Evolutionary conservation across 2,797 vertebrate genomes (phyloP), one percentile per base, ranked within the genome.

Genomic region (Tympanoctomys barrerae): DNA sequence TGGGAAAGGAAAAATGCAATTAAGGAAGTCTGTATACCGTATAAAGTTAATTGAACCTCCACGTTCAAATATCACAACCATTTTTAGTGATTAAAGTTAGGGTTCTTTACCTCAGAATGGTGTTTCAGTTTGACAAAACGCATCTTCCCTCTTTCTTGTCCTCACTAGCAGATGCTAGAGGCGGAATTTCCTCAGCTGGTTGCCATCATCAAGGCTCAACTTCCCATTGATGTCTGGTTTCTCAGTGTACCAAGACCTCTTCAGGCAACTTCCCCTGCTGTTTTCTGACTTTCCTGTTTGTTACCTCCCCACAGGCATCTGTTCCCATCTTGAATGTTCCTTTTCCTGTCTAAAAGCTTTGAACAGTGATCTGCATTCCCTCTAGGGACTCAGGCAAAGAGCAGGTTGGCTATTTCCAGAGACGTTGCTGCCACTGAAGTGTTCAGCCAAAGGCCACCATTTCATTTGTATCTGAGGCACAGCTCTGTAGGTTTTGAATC

Each of bases 131-230:
- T 94, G 90, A 90, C 84, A 94, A 92, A 97, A 91, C 89, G 64
- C 68, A 68, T 81, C 36, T 49, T 91, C 64, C 96, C 92, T 87
- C 95, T 98, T 98, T 96, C 95, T 96, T 49, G 89, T 71, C 94
- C 93, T 85, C 93, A 66, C 33, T 36, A 94, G 68, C 92, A 97
- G 91, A 97, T 97, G 85, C 87, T 78, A 71, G 87, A 96, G 95
- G 97, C 71, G 93, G 94, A 97, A 94, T 2, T 33, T 97, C 97
- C 97, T 94, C 95, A 97, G 49, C 93, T 98, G 66, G 93, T 89
- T 97, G 92, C 92, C 92, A 81, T 95, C 96, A 97, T 96, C 97
- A 97, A 98, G 98, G 94, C 97, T 94, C 96, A 96, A 59, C 59
- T 46, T 97, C 96, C 97, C 93, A 95, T 96, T 95, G 94, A 81